These are phyloP conservation scores for Nettapus auritus DNA, from an alignment of 2,113 vertebrate species.

Conservation along the genomic window DNA sequence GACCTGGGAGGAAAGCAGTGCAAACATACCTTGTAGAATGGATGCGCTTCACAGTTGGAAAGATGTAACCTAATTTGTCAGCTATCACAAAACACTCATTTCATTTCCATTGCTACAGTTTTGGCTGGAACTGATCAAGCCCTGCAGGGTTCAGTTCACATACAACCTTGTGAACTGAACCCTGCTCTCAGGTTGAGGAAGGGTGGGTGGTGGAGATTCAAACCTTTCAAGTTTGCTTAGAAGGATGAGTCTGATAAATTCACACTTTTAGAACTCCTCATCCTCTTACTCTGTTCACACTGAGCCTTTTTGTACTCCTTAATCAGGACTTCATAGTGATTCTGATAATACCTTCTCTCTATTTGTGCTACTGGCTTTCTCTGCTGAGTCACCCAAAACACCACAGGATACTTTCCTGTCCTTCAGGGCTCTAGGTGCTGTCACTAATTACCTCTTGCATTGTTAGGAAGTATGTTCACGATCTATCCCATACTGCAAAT, in stretches of 20 bases:
- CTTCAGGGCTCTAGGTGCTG: not conserved
- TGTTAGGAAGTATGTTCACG: not conserved
- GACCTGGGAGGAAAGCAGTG: not conserved
- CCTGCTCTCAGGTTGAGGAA: slow-evolving; percentile 26
- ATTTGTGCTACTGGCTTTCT: not conserved
- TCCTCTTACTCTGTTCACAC: not conserved
- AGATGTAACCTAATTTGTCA: slow-evolving; percentile 64
- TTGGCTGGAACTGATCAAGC: slow-evolving; percentile 53
- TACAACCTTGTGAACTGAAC: slow-evolving; percentile 26
- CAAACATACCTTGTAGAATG: slow-evolving; percentile 29
- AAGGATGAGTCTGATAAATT: slow-evolving; percentile 51
- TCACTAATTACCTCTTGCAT: not conserved
- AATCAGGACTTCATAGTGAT: not conserved
- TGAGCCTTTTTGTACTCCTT: not conserved
- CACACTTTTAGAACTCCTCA: slow-evolving; percentile 31
- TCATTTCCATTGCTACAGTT: slow-evolving; percentile 61
- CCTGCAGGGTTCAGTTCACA: slow-evolving; percentile 54
- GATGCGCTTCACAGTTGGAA: slow-evolving; percentile 6
- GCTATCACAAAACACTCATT: slow-evolving; percentile 58
- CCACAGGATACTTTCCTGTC: not conserved
- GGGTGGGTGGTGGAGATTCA: slow-evolving; percentile 50
- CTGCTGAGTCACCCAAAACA: not conserved
- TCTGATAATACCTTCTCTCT: not conserved
- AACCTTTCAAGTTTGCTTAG: slow-evolving; percentile 59
- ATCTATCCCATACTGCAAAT: not conserved